Conservation (phyloP, 2,888 invertebrate genomes). For the Gnatocerus cornutus region DNA sequence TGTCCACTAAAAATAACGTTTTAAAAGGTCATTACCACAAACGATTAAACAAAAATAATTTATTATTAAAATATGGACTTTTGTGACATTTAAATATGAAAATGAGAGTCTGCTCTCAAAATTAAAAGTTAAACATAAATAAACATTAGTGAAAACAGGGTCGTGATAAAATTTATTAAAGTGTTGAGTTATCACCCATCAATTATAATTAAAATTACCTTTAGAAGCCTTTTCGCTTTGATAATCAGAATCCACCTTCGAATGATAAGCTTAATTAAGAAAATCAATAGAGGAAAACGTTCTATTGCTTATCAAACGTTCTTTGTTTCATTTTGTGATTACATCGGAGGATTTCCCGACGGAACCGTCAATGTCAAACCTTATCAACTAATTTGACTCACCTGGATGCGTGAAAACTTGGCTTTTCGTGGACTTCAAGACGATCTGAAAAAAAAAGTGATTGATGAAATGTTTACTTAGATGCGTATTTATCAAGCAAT, state of each 20-base stretch:
- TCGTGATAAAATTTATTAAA: no score
- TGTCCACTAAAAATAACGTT: conserved; percentile 1
- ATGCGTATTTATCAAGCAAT: conserved; percentile 64
- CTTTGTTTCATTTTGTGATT: no score
- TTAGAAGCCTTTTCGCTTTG: no score
- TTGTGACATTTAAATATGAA: background rate
- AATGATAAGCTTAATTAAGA: no score
- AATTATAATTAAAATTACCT: no score
- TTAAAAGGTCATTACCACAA: background rate
- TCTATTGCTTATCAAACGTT: no score
- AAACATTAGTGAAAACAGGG: no score
- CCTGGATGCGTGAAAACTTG: conserved; percentile 2
- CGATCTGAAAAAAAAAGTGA: conserved; percentile 21
- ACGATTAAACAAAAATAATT: background rate
- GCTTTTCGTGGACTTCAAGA: background rate
- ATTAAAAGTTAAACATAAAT: background rate
- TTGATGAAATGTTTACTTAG: conserved; percentile 8
- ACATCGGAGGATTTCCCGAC: background rate
- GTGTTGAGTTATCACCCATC: no score
- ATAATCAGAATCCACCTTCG: no score
- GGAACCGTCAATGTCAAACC: no score
- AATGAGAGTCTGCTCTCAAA: no score
- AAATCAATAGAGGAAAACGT: no score
- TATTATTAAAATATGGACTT: background rate
- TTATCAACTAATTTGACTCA: conserved; percentile 2